Percentiles rank a stretch among this genome's conserved stretches.
These are phyloP conservation scores for Tichodroma muraria DNA, from an alignment of 2,113 vertebrate genomes.

Conservation along the genomic window DNA sequence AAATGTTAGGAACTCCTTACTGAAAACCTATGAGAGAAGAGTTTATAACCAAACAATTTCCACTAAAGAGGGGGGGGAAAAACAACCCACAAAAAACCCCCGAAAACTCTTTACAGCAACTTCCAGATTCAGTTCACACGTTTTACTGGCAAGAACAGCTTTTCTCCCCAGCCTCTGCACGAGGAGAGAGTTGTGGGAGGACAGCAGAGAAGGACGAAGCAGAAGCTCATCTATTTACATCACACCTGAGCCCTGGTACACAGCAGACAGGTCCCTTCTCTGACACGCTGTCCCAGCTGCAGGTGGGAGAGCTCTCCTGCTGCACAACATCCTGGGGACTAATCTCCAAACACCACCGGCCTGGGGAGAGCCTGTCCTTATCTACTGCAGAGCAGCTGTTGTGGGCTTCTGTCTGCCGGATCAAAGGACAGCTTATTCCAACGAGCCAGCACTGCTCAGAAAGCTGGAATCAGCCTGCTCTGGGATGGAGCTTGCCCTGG, in stretches of 20 bases:
- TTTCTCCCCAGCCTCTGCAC: neutral
- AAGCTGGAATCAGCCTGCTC: neutral
- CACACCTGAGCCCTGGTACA: neutral
- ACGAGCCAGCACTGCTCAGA: neutral
- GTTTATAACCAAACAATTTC: neutral
- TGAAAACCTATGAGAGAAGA: neutral
- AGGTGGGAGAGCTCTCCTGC: neutral
- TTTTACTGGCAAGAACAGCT: neutral
- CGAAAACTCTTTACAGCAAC: neutral
- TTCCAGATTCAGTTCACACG: fast-evolving
- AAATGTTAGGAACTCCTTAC: neutral
- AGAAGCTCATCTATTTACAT: neutral
- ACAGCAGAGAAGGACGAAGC: neutral
- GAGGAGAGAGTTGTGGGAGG: neutral
- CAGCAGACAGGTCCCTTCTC: neutral
- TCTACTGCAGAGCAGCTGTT: conserved; percentile 38
- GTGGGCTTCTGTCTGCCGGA: conserved; percentile 6
- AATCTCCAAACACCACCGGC: neutral
- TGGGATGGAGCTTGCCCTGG: neutral
- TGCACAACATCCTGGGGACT: neutral
- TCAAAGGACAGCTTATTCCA: conserved; percentile 26
- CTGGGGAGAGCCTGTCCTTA: neutral
- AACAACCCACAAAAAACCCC: neutral
- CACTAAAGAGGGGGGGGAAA: neutral
- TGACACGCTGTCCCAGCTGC: fast-evolving